Conservation (phyloP, 2,113 vertebrate species). For the Symphodus melops region DNA sequence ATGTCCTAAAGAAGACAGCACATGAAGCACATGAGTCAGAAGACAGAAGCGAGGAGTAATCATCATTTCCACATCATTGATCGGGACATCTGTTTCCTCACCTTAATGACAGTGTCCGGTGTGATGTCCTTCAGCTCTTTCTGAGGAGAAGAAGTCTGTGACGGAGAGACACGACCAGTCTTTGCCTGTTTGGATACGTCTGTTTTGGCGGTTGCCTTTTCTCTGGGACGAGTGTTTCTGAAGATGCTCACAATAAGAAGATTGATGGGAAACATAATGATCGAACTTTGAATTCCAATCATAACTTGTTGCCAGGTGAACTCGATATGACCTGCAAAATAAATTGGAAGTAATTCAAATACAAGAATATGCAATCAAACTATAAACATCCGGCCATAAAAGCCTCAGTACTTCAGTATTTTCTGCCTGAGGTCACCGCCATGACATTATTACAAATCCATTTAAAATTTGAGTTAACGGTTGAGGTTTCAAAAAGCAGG, state of each 20-base stretch:
- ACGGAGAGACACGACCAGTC: constrained; percentile 75
- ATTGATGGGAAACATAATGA: constrained; percentile 97
- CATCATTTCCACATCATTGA: too few relatives aligned
- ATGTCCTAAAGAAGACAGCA: constrained; percentile 83
- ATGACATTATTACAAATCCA: not conserved
- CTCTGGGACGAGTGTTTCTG: constrained; percentile 83
- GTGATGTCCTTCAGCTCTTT: constrained; percentile 83
- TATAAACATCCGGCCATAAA: not conserved
- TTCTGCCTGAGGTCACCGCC: not conserved
- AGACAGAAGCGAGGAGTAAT: not conserved
- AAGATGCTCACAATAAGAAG: constrained; percentile 96
- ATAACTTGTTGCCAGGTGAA: constrained; percentile 97
- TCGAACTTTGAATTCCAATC: constrained; percentile 94
- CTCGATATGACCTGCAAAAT: constrained; percentile 88
- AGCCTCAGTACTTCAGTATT: not conserved
- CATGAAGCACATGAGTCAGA: not conserved
- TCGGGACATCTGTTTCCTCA: constrained; percentile 31
- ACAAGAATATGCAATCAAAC: not conserved
- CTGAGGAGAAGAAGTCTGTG: constrained; percentile 62
- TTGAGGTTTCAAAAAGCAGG: not conserved
- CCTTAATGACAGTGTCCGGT: constrained; percentile 90
- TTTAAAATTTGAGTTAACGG: not conserved
- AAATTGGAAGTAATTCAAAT: not conserved
- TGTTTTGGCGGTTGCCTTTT: constrained; percentile 51
- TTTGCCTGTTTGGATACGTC: constrained; percentile 76